Evolutionary conservation across 2,888 invertebrate genomes (phyloP), one percentile per base, ranked within the genome.

Genomic region (Dasypolia templi): DNA sequence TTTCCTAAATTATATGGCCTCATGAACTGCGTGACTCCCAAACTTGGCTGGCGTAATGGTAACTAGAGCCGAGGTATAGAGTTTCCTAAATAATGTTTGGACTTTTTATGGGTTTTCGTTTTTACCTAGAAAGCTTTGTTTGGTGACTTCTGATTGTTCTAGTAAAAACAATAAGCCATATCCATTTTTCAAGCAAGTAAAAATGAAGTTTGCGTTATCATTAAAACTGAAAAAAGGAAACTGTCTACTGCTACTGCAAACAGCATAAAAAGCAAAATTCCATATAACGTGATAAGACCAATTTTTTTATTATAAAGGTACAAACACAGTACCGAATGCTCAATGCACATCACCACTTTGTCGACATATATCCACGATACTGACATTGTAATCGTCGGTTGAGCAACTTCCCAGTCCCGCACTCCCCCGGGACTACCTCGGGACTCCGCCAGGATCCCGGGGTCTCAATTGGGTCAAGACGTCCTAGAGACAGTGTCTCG

Each of bases 381-480:
- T 69, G 84, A 69, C 64, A 53, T 44, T 71, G 82, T 81, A 81
- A 81, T 84, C 71, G 53, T 42, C 58, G 61, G 42, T 67, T 58
- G 61, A 68, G 64, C 35, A n/a, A 46, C 53, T 42, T n/a, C 63
- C 58, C 56, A 11, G 65, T 51, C 46, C 62, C 66, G 51, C 81
- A 17, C 49, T 53, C 42, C 35, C 69, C 66, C 22, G 44, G 55
- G 61, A 39, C 53, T 68, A 35, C 51, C n/a, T 29, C 66, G 53
- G 55, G 46, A 39, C 66, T 49, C 32, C 46, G 49, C 53, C 53
- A 56, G 61, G 58, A 51, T 64, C 56, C 61, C 56, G 56, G 59
- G 56, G 62, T 61, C 70, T 71, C 83, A 83, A 85, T 76, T 73
- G 73, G 83, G 83, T 83, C 83, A 85, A 83, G 83, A 85, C 67